phyloP scores from a whole-genome alignment of 2,797 vertebrate genomes.

The Epinephelus awoara region DNA sequence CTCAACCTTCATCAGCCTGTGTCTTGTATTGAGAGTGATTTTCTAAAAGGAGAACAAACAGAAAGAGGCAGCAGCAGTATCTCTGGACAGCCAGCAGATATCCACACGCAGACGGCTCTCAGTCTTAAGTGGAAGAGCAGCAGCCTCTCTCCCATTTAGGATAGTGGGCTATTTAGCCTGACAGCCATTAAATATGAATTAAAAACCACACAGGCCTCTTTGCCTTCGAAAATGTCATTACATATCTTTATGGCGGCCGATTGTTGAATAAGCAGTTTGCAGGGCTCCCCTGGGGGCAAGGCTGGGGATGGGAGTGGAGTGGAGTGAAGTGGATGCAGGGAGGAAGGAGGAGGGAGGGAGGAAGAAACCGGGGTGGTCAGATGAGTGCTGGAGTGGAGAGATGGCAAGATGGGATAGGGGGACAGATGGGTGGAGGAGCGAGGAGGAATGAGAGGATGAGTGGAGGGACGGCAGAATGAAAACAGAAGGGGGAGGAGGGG shows the following conservation, averaged over 20 bases:
- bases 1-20: neutral
- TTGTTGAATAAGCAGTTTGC: constrained; percentile 92
- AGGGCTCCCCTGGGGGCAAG: constrained; percentile 81
- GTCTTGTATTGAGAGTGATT: constrained; percentile 21
- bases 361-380: constrained; percentile 62
- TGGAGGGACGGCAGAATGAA: constrained; percentile 51
- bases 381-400: constrained; percentile 56
- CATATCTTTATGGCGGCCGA: constrained; percentile 88
- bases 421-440: constrained; percentile 60
- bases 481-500: constrained; percentile 25
- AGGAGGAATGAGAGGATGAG: constrained; percentile 58
- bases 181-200: constrained; percentile 91
- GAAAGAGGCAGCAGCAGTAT: constrained; percentile 33
- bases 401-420: constrained; percentile 54
- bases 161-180: constrained; percentile 88
- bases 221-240: constrained; percentile 90
- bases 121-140: constrained; percentile 82
- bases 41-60: constrained; percentile 37
- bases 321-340: constrained; percentile 51
- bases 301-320: constrained; percentile 71
- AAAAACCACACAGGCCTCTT: constrained; percentile 92
- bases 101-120: constrained; percentile 73
- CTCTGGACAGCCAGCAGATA: constrained; percentile 49
- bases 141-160: constrained; percentile 85
- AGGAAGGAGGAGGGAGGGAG: constrained; percentile 38